Conservation (phyloP, 2,797 vertebrate species). For the Hydrophis major region DNA sequence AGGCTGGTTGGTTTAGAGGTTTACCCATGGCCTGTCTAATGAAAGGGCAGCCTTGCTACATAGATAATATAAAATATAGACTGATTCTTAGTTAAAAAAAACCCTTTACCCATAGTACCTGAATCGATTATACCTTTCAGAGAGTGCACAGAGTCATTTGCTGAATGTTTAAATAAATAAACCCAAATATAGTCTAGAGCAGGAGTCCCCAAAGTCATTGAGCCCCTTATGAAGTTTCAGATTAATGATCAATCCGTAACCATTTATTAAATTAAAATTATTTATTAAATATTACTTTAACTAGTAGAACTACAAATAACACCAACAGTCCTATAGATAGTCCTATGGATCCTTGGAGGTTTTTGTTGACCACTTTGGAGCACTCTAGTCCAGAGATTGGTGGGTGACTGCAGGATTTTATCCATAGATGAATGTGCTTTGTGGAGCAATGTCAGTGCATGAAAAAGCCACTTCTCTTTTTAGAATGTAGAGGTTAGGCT, state of each 20-base stretch:
- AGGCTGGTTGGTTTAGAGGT: not conserved
- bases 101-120: not conserved
- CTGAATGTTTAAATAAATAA: not conserved
- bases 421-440: not conserved
- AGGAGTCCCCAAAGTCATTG: not conserved
- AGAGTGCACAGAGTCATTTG: not conserved
- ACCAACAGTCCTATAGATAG: not conserved
- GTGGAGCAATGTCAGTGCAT: not conserved
- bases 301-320: not conserved
- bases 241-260: not conserved
- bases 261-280: not conserved
- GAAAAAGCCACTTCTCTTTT: not conserved
- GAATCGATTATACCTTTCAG: not conserved
- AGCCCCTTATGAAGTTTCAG: not conserved
- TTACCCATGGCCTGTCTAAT: not conserved
- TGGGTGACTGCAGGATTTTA: not conserved
- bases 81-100: not conserved
- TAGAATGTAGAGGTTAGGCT: not conserved
- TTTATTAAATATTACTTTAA: not conserved
- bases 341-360: not conserved
- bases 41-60: not conserved
- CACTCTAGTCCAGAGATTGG: not conserved
- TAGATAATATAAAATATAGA: not conserved
- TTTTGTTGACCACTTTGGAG: not conserved
- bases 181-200: not conserved